Conservation (phyloP, 2,888 invertebrate genomes). For the Sialis fuliginosa region DNA sequence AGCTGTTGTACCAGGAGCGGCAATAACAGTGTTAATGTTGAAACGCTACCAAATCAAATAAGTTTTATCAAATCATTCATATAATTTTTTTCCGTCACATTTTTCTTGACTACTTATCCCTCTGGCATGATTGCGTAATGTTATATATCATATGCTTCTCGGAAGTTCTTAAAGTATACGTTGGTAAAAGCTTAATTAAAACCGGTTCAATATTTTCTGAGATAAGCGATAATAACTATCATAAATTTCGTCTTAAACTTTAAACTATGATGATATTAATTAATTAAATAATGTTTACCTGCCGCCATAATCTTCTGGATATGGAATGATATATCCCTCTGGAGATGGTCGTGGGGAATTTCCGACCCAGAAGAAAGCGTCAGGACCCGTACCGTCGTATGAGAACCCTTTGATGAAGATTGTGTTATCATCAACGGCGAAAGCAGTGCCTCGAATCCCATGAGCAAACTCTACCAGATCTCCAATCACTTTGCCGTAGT, state of each 20-base stretch:
- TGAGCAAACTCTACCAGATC: conserved; percentile 56
- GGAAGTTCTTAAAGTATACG: too few relatives aligned
- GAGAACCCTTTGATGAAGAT: conserved; percentile 74
- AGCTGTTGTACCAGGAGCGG: too few relatives aligned
- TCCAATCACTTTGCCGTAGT: conserved; percentile 65
- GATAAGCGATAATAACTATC: neutral
- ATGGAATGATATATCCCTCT: conserved; percentile 69
- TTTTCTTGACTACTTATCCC: too few relatives aligned
- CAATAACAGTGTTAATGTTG: too few relatives aligned
- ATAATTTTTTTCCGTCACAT: neutral
- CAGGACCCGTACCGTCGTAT: conserved; percentile 77
- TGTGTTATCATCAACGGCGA: conserved; percentile 77
- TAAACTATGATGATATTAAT: too few relatives aligned
- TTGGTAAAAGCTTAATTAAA: too few relatives aligned
- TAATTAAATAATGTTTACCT: too few relatives aligned
- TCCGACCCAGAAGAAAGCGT: conserved; percentile 84
- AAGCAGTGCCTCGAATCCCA: conserved; percentile 64
- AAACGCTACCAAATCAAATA: too few relatives aligned
- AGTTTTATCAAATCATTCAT: too few relatives aligned
- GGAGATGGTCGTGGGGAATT: conserved; percentile 63
- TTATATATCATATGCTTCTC: too few relatives aligned
- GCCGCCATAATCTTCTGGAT: conserved; percentile 66
- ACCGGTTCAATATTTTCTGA: neutral
- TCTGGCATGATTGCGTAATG: too few relatives aligned
- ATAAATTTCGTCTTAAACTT: too few relatives aligned